phyloP scores from a whole-genome alignment of 2,888 invertebrate genomes.

The Macrophya annulata region DNA sequence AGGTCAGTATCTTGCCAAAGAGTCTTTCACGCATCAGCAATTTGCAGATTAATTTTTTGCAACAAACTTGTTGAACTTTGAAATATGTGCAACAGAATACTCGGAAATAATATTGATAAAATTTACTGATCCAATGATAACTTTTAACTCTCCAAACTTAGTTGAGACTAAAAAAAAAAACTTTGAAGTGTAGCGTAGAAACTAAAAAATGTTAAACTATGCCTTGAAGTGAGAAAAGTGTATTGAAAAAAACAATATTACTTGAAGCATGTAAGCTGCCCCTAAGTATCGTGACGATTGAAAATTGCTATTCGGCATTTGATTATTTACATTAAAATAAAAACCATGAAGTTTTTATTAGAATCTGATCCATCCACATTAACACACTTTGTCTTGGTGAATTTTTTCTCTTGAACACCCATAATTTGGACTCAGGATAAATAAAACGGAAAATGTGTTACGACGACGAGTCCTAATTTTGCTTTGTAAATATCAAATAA shows the following conservation, averaged over 20 bases:
- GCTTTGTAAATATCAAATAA: conserved; percentile 4
- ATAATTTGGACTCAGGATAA: neutral
- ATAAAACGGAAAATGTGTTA: neutral
- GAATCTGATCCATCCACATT: neutral
- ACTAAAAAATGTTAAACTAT: neutral
- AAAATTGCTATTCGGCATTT: neutral
- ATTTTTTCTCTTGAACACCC: conserved; percentile 11
- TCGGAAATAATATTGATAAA: neutral
- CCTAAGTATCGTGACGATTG: neutral
- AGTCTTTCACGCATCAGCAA: conserved; percentile 3
- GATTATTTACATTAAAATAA: neutral
- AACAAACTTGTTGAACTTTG: neutral
- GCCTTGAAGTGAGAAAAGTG: neutral
- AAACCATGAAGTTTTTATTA: no score
- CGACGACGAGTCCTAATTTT: neutral
- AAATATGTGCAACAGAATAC: neutral
- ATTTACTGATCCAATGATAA: neutral
- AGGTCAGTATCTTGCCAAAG: neutral
- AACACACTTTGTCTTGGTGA: neutral
- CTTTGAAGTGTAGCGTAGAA: neutral
- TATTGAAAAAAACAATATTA: neutral
- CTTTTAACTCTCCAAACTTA: neutral
- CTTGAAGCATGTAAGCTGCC: no score
- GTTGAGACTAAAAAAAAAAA: neutral
- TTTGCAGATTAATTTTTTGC: neutral